Percentiles rank a stretch among this genome's conserved stretches.
phyloP scores from a whole-genome alignment of 2,113 vertebrate species.

The Tachycineta bicolor region DNA sequence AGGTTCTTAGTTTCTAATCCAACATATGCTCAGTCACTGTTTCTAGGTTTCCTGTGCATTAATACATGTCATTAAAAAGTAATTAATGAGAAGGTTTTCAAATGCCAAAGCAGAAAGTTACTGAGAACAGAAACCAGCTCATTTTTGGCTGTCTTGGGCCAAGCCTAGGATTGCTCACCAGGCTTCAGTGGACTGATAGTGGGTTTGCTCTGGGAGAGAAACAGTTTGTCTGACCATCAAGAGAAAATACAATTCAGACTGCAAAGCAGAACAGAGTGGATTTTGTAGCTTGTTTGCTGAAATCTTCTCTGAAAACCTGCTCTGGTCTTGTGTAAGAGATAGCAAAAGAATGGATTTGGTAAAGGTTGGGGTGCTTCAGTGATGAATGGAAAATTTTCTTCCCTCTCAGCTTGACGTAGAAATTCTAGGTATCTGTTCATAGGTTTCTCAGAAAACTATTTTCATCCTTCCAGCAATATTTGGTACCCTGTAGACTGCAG shows the following conservation, averaged over 20 bases:
- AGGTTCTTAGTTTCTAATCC: not conserved
- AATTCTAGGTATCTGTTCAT: not conserved
- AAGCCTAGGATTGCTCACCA: not conserved
- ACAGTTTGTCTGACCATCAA: not conserved
- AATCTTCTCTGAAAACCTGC: not conserved
- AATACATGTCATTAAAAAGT: not conserved
- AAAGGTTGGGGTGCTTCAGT: not conserved
- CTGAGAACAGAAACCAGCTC: not conserved
- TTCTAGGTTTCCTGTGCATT: not conserved
- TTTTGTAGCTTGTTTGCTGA: not conserved
- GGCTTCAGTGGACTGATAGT: not conserved
- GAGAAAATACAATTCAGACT: not conserved
- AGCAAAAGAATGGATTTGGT: not conserved
- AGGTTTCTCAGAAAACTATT: not conserved
- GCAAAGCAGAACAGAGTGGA: not conserved
- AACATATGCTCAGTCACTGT: not conserved
- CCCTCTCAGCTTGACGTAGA: not conserved
- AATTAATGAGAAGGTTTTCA: not conserved
- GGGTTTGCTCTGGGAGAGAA: not conserved
- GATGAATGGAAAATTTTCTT: not conserved
- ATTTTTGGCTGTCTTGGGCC: not conserved
- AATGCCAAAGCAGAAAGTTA: not conserved
- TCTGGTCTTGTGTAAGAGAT: rapidly evolving
- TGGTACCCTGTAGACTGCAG: not conserved
- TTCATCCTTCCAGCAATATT: not conserved